These are phyloP conservation scores for Pipistrellus pipistrellus DNA, from an alignment of 2,797 vertebrate genomes.

Conservation along the genomic window DNA sequence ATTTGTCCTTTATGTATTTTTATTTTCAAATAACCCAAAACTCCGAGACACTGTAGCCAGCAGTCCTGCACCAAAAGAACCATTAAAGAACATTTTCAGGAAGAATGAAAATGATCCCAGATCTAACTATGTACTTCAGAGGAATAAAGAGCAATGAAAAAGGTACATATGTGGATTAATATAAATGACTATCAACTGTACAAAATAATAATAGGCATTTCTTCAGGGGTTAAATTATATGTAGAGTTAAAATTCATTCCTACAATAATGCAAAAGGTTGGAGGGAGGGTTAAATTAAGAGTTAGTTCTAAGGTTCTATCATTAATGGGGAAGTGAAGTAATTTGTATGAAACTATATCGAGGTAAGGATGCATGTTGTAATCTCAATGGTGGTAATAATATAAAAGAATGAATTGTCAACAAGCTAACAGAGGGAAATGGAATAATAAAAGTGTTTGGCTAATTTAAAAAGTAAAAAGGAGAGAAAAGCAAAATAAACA, in stretches of 20 bases:
- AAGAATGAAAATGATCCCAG: not conserved
- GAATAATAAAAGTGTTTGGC: not conserved
- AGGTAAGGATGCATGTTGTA: not conserved
- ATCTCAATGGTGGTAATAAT: not conserved
- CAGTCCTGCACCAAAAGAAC: not conserved
- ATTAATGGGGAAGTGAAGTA: not conserved
- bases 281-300: not conserved
- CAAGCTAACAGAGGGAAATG: not conserved
- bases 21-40: not conserved
- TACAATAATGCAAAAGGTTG: not conserved
- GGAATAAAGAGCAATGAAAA: not conserved
- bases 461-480: not conserved
- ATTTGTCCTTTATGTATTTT: too few relatives aligned
- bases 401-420: not conserved
- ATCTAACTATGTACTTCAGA: not conserved
- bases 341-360: not conserved
- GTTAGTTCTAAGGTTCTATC: not conserved
- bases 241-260: conserved; percentile 12
- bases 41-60: not conserved
- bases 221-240: not conserved
- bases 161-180: not conserved
- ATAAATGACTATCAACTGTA: not conserved
- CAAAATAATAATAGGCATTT: not conserved
- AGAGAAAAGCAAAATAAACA: conserved; percentile 13
- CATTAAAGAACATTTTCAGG: not conserved